These are phyloP conservation scores for Hemicrepidius hirtus DNA, from an alignment of 2,888 invertebrate species.

Conservation along the genomic window DNA sequence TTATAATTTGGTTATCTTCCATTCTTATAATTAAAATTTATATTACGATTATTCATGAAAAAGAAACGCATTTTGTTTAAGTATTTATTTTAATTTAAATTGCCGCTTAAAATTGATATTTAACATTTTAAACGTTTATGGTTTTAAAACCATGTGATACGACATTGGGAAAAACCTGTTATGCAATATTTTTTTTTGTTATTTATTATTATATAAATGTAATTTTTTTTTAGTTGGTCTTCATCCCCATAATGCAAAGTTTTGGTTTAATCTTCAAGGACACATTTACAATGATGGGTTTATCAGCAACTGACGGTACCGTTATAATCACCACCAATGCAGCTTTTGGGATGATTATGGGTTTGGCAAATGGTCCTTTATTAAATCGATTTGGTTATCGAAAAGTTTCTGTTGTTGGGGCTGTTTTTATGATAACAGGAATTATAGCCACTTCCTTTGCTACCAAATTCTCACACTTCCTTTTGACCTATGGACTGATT, in stretches of 20 bases:
- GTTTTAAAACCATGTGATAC: no score
- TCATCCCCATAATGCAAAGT: slow-evolving; percentile 74
- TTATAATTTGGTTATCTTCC: no score
- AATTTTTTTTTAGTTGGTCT: slow-evolving; percentile 62
- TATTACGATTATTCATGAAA: no score
- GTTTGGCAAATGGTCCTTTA: slow-evolving; percentile 79
- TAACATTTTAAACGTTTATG: no score
- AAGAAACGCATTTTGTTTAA: no score
- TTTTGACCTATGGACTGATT: slow-evolving; percentile 81
- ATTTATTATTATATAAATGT: no score
- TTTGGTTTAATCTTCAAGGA: slow-evolving; percentile 82
- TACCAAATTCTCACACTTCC: slow-evolving; percentile 75
- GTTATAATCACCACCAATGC: slow-evolving; percentile 80
- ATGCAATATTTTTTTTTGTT: neutral
- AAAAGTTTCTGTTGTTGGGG: slow-evolving; percentile 77
- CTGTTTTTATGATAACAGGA: slow-evolving; percentile 75
- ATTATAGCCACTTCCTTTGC: slow-evolving; percentile 77
- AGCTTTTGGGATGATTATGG: slow-evolving; percentile 80
- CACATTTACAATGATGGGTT: slow-evolving; percentile 75
- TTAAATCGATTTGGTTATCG: slow-evolving; percentile 78
- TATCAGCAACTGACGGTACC: slow-evolving; percentile 78
- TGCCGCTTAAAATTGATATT: no score
- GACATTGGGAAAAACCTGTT: no score
- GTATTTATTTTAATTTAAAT: no score
- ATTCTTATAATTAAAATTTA: no score